These are phyloP conservation scores for Gymnobelideus leadbeateri DNA, from an alignment of 2,113 vertebrate species.

Conservation along the genomic window DNA sequence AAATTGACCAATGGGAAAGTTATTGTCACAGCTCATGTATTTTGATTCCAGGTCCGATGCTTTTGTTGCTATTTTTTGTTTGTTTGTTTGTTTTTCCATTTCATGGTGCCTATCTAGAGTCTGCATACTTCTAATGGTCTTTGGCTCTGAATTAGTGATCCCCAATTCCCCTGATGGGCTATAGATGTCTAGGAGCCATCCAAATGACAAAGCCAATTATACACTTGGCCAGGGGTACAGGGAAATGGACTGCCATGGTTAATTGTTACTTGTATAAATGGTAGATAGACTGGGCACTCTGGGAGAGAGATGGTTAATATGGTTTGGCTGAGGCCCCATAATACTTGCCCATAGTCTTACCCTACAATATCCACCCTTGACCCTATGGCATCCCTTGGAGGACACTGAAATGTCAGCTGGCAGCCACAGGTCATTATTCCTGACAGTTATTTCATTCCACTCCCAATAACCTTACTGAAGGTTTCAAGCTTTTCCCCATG, in stretches of 20 bases:
- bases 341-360: conserved; percentile 11
- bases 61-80: background rate
- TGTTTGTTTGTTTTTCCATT: background rate
- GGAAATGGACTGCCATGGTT: background rate
- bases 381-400: conserved; percentile 25
- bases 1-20: background rate
- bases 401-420: conserved; percentile 46
- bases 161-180: background rate
- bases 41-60: background rate
- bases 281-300: background rate
- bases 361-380: background rate
- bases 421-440: conserved; percentile 15
- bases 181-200: background rate
- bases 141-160: background rate
- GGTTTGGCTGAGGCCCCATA: background rate
- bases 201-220: background rate
- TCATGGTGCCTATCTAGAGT: background rate
- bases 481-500: background rate
- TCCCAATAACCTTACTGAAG: conserved; percentile 46
- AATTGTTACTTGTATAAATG: conserved; percentile 15
- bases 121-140: background rate
- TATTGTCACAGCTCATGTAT: background rate
- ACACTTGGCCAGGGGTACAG: background rate
- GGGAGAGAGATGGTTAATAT: conserved; percentile 40
- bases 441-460: conserved; percentile 43